Conservation (phyloP, 2,888 invertebrate genomes). For the Agrilus cyanescens region DNA sequence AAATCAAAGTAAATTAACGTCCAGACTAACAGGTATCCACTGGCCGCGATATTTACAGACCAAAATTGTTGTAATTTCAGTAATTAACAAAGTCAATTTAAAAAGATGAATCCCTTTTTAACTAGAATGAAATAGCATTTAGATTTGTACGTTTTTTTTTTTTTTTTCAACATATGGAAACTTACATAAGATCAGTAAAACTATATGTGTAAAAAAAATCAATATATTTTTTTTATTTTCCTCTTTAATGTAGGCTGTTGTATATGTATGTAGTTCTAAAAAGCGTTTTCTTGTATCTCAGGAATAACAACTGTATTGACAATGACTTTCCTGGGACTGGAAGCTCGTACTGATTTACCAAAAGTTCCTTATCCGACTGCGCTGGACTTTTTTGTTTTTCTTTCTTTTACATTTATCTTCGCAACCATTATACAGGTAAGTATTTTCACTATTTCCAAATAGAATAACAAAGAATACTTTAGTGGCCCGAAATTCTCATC, state of each 20-base stretch:
- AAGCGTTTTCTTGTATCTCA: conserved; percentile 26
- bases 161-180: no score
- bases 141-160: no score
- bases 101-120: no score
- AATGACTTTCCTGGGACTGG: conserved; percentile 72
- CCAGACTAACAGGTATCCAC: not conserved
- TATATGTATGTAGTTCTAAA: no score
- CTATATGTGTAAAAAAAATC: no score
- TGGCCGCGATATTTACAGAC: no score
- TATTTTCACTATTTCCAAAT: not conserved
- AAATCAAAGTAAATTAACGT: not conserved
- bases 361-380: conserved; percentile 82
- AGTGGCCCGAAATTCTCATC: not conserved
- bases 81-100: no score
- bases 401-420: conserved; percentile 69
- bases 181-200: no score
- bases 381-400: conserved; percentile 70
- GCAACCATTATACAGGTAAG: conserved; percentile 63
- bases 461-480: not conserved
- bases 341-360: conserved; percentile 69
- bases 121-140: no score
- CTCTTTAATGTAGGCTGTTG: no score
- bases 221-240: no score
- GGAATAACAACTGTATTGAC: conserved; percentile 75
- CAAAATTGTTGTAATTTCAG: no score